phyloP scores from a whole-genome alignment of 2,797 vertebrate species.

The Rhinella marina region DNA sequence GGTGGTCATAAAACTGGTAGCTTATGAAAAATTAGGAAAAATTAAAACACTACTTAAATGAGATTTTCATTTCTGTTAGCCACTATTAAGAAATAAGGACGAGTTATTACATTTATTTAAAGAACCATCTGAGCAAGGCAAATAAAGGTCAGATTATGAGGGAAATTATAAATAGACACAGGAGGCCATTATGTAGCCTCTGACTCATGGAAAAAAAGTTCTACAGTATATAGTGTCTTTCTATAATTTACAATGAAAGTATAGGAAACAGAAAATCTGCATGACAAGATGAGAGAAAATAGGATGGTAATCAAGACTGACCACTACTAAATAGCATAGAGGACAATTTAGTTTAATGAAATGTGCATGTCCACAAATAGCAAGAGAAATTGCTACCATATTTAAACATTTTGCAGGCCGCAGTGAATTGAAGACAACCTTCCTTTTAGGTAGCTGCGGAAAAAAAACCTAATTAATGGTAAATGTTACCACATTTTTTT shows the following conservation, averaged over 20 bases:
- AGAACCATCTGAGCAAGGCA: neutral
- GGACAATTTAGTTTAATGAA: constrained; percentile 70
- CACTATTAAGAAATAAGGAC: neutral
- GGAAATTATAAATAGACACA: constrained; percentile 20
- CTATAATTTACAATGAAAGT: constrained; percentile 67
- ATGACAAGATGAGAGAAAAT: constrained; percentile 67
- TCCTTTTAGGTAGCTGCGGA: constrained; percentile 64
- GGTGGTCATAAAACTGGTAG: constrained; percentile 23
- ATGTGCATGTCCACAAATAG: constrained; percentile 68
- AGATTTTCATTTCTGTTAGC: constrained; percentile 8
- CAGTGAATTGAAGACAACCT: constrained; percentile 64
- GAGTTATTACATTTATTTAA: neutral
- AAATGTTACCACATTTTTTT: constrained; percentile 65
- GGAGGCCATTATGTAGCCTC: neutral
- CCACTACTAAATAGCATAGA: constrained; percentile 63
- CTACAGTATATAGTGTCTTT: constrained; percentile 41
- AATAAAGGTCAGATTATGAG: constrained; percentile 31
- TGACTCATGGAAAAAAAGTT: constrained; percentile 16
- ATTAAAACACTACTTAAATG: neutral
- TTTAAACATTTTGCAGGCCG: constrained; percentile 68
- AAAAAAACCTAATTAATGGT: constrained; percentile 61
- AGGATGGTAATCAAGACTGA: constrained; percentile 68
- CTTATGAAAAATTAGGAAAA: neutral
- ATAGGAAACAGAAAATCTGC: constrained; percentile 68
- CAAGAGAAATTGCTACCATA: constrained; percentile 71